Evolutionary conservation across 1,140 invertebrate genomes (phyloP), one percentile per base, ranked within the genome.

Genomic region (Calycopis cecrops): DNA sequence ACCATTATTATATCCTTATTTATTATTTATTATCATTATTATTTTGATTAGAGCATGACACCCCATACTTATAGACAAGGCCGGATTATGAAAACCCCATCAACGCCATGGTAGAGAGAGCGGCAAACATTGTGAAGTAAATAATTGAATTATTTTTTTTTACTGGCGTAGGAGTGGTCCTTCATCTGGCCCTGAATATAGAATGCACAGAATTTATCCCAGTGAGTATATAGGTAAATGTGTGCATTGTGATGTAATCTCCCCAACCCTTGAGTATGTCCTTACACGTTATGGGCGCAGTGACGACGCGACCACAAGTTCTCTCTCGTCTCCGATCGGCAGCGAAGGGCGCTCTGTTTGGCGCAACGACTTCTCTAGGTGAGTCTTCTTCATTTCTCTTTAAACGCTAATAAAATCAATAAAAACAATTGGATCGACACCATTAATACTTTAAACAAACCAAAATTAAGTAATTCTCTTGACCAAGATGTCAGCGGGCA

Each of bases 311-410:
- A 83, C 74, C 40, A 77, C 74, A 51, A 77, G 73, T 76, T 73
- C 73, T 63, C 66, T 79, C 65, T 73, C 82, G 14, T 79, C 78
- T 33, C 58, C 79, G 62, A 72, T 63, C 21, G 74, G 62, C 70
- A 75, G 77, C 62, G 76, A 84, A 52, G 65, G 59, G 35, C 74
- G 69, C 61, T 79, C 73, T 57, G 80, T 79, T 47, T 84, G 83
- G 83, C 80, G 72, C 61, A 82, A 75, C 57, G 83, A 86, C 59
- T 81, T 84, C 59, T 68, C 65, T 57, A 86, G 83, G 83, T 86
- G 62, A 84, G 82, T 60, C 38, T 11, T 14, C 48, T 48, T 12
- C 14, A 28, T 28, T 28, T 28, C 21, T 28, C 21, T 28, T 6
- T 28, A 28, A 2, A n/a, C 2, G 21, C 21, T 28, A 28, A 28